Percentiles rank a stretch among this genome's conserved stretches.
Evolutionary conservation across 2,797 vertebrate species (phyloP).

Genomic region (Selene dorsalis): DNA sequence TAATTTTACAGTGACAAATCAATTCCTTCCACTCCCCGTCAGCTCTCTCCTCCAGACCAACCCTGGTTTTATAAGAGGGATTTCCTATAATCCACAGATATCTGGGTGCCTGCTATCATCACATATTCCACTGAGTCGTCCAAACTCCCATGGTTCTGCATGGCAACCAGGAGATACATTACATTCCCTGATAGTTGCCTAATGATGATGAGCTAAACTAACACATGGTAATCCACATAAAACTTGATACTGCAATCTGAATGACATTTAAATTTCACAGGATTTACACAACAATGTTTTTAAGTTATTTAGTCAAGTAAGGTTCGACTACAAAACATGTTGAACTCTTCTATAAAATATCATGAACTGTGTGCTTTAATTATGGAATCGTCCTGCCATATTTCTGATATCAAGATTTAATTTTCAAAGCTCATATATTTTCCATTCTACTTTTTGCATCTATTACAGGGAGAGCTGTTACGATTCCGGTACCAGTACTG

Average conservation of each 20-base stretch:
- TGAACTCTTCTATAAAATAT: background rate
- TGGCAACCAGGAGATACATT: conserved; percentile 9
- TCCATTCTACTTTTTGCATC: background rate
- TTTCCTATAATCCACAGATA: conserved; percentile 69
- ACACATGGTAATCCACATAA: conserved; percentile 25
- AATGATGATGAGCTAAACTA: conserved; percentile 44
- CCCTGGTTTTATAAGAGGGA: conserved; percentile 56
- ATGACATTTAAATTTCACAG: background rate
- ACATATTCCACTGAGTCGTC: conserved; percentile 37
- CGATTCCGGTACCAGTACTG: too few species aligned
- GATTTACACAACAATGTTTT: background rate
- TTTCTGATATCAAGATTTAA: background rate
- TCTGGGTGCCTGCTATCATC: conserved; percentile 47
- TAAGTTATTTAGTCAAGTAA: background rate
- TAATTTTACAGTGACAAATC: conserved; percentile 72
- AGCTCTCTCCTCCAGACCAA: conserved; percentile 53
- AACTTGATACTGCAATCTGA: background rate
- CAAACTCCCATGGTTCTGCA: conserved; percentile 14
- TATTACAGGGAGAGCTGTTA: background rate
- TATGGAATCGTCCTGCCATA: background rate
- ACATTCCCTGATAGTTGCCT: conserved; percentile 18
- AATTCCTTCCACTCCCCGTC: conserved; percentile 57
- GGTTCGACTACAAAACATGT: background rate
- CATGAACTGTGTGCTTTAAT: background rate
- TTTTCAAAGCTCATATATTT: background rate